Base-by-base conservation (phyloP, 2,797 vertebrate genomes). In the Helarctos malayanus region DNA sequence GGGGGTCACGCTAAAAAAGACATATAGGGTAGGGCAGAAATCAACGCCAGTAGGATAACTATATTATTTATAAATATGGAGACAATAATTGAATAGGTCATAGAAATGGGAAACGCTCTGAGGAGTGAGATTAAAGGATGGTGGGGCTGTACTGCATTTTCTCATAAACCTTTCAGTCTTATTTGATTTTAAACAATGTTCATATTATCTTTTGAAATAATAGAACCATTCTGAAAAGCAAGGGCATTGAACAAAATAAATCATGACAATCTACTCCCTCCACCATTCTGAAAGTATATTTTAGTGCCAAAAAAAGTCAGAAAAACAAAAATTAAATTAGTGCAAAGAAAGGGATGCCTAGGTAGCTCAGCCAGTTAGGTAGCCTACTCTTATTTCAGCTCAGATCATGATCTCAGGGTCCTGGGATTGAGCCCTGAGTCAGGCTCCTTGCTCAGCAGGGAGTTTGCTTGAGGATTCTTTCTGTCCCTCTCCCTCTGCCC, bases 11-110 rank as follows among this genome's bases (percentile, higher is more conserved):
- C 57, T 4, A 19, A 21, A 25, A 14, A 32, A 69, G 83, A 57
- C 18, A 23, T 12, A 1, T 4, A 5, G 45, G 19, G 0, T 5
- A 0, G 21, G 25, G 32, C 10, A 56, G 52, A 35, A n/a, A 54
- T 2, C 45, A 12, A 0, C 7, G 1, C 23, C 0, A 18, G 38
- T 10, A n/a, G 16, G 13, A n/a, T 13, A 29, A 38, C 6, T 2
- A 0, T 2, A 0, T 79, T 23, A 0, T 25, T 61, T 2, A 38
- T 13, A 61, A 65, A 59, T 9, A 25, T 0, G 38, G 56, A 65
- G 8, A n/a, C 21, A 21, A 21, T 3, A 4, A 8, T 3, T 68
- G 68, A 21, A n/a, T 0, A 21, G 41, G 18, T 4, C 5, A 21
- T 5, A 49, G 38, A 41, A 65, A 32, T 65, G 13, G 47, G 25